Evolutionary conservation across 2,888 invertebrate species (phyloP).

Genomic region (Deilephila elpenor): DNA sequence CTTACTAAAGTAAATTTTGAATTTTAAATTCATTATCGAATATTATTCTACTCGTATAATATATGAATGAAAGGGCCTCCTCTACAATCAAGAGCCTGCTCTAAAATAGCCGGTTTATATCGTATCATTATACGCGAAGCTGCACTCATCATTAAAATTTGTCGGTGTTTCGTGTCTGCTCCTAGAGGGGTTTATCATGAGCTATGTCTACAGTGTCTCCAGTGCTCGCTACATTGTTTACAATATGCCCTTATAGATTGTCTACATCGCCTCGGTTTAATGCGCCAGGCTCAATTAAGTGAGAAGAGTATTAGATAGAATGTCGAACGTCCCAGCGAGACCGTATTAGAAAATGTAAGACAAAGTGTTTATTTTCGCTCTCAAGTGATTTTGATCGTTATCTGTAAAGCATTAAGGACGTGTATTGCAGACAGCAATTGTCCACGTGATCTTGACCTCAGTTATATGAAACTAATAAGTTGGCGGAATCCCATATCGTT

Average conservation of each 20-base stretch:
- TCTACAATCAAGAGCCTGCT: neutral
- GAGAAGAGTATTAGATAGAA: neutral
- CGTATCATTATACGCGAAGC: neutral
- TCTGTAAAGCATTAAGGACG: neutral
- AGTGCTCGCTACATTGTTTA: neutral
- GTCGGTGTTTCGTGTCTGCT: neutral
- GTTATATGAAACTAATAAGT: neutral
- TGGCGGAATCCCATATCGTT: neutral
- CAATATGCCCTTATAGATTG: neutral
- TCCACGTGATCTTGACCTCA: neutral
- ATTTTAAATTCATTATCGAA: too few relatives aligned
- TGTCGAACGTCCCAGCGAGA: neutral
- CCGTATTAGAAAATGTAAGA: constrained; percentile 7
- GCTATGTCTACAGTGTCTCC: neutral
- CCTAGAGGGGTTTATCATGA: neutral
- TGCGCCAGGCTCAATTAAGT: constrained; percentile 13
- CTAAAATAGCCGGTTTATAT: neutral
- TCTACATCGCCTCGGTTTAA: constrained; percentile 14
- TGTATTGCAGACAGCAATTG: neutral
- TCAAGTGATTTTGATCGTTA: neutral
- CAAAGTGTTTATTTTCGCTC: neutral
- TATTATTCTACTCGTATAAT: neutral
- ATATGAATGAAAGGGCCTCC: neutral
- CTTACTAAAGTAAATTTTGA: too few relatives aligned
- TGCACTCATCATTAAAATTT: neutral